These are phyloP conservation scores for Columba livia DNA, from an alignment of 2,113 vertebrate genomes.

Conservation along the genomic window DNA sequence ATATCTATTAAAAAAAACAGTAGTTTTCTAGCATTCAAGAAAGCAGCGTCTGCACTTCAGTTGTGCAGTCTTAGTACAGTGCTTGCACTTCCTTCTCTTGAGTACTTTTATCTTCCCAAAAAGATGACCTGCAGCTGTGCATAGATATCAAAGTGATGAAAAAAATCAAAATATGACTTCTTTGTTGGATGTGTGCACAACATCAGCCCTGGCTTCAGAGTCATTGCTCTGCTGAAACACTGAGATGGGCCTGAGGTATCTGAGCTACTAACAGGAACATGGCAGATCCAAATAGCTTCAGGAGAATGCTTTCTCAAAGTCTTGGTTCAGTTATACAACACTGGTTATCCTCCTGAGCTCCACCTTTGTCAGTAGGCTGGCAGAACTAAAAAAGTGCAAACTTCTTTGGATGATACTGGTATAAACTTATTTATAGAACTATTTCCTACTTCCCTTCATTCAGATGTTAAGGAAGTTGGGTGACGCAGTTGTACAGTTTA, in stretches of 20 bases:
- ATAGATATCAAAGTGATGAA: not conserved
- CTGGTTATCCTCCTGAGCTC: not conserved
- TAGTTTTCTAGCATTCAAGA: not conserved
- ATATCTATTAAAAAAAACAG: not conserved
- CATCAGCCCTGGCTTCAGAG: not conserved
- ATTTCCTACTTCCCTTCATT: not conserved
- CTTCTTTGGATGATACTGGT: not conserved
- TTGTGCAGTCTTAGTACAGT: not conserved
- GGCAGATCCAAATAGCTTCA: not conserved
- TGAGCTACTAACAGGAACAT: not conserved
- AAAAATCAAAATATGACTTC: not conserved
- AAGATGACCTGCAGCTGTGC: not conserved
- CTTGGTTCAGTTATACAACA: not conserved
- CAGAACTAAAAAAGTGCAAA: not conserved
- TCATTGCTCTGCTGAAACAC: not conserved
- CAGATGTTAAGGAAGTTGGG: not conserved
- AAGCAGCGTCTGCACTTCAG: not conserved
- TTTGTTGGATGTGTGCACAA: not conserved
- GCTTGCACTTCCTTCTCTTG: not conserved
- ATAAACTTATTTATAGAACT: not conserved
- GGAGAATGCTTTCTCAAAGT: not conserved
- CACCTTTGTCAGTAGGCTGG: not conserved
- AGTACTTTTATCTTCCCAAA: not conserved
- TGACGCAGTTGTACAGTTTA: not conserved
- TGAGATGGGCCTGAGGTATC: accelerated